Evolutionary conservation across 1,140 invertebrate species (phyloP).

Genomic region (Aphelinus atriplicis): DNA sequence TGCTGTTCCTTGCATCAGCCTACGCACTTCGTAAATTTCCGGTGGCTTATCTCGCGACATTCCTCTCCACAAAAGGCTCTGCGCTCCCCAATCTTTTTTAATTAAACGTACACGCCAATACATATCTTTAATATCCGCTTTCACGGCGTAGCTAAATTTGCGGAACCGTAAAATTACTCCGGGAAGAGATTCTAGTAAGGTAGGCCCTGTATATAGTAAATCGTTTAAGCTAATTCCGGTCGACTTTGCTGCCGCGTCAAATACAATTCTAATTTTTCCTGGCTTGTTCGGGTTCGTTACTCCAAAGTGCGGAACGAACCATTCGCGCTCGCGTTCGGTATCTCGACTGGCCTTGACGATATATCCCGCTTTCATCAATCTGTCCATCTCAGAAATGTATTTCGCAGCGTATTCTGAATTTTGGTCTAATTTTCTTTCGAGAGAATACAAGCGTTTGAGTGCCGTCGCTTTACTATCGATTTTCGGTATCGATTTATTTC

Average conservation of each 20-base stretch:
- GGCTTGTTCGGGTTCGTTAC: conserved; percentile 29
- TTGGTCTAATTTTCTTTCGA: neutral
- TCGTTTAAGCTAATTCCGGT: conserved; percentile 35
- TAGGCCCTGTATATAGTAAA: conserved; percentile 25
- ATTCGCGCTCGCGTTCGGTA: neutral
- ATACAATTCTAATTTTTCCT: conserved; percentile 28
- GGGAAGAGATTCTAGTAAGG: conserved; percentile 25
- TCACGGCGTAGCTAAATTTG: too few relatives aligned
- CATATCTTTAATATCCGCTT: conserved; percentile 56
- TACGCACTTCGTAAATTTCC: conserved; percentile 47
- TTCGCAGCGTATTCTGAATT: neutral
- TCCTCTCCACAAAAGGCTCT: conserved; percentile 51
- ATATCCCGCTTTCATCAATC: neutral
- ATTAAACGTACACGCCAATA: conserved; percentile 51
- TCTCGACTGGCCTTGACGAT: neutral
- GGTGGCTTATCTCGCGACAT: conserved; percentile 23
- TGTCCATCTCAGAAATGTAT: conserved; percentile 1
- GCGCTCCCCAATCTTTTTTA: conserved; percentile 41
- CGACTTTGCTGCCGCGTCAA: conserved; percentile 35
- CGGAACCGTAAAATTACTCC: conserved; percentile 24
- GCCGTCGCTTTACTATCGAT: neutral
- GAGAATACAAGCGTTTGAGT: neutral
- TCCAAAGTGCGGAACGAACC: conserved; percentile 31
- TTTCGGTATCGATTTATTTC: neutral
- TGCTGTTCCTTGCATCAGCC: conserved; percentile 52